Conservation (phyloP, 2,888 invertebrate genomes). For the Nycteola revayana region DNA sequence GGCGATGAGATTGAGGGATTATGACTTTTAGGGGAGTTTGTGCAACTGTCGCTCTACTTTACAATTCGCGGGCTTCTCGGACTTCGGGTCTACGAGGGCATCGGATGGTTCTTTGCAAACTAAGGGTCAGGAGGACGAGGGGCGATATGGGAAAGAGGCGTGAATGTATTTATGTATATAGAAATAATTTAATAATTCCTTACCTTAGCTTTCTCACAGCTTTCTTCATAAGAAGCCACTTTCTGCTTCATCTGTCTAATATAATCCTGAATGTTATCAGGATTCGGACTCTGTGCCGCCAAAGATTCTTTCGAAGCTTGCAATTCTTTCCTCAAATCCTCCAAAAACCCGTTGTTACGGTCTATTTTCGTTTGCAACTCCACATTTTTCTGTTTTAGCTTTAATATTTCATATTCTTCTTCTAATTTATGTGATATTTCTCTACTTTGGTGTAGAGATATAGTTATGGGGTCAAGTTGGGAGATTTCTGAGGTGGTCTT, state of each 20-base stretch:
- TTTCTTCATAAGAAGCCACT: constrained; percentile 64
- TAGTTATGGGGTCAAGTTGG: constrained; percentile 51
- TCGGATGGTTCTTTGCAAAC: no score
- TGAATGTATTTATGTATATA: no score
- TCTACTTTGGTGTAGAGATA: constrained; percentile 50
- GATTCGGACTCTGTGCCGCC: constrained; percentile 47
- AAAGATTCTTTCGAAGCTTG: constrained; percentile 49
- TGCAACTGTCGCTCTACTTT: no score
- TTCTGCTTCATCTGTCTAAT: constrained; percentile 65
- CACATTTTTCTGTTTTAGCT: constrained; percentile 58
- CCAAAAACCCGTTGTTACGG: constrained; percentile 56
- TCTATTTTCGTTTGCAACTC: constrained; percentile 60
- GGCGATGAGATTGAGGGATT: no score
- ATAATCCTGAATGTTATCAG: constrained; percentile 59
- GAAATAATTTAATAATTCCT: not conserved
- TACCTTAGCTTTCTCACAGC: constrained; percentile 62
- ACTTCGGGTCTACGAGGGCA: no score
- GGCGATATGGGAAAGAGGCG: no score
- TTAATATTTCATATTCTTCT: constrained; percentile 62
- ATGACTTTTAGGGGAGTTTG: no score
- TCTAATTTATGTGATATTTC: constrained; percentile 47
- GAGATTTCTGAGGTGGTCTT: constrained; percentile 42
- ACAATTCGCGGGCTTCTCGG: no score
- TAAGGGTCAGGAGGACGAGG: no score
- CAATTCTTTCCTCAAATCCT: constrained; percentile 53